Evolutionary conservation across 2,888 invertebrate genomes (phyloP).

Genomic region (Nymphalis polychloros): DNA sequence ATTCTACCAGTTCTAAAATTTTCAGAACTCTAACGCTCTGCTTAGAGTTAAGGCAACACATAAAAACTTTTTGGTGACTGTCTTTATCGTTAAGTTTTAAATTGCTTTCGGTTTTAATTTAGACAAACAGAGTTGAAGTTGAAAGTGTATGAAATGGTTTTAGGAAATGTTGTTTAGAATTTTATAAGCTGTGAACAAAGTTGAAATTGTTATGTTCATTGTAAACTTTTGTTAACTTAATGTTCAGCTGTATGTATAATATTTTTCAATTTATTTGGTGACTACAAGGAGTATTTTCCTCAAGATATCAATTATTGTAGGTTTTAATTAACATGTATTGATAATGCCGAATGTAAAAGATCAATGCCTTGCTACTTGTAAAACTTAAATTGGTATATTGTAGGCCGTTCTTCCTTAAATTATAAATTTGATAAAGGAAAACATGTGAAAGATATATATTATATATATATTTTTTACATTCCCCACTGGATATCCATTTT

Average conservation of each 20-base stretch:
- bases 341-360: no score
- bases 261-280: background rate
- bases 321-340: no score
- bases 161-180: background rate
- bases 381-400: no score
- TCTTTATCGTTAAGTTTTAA: conserved; percentile 3
- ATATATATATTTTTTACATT: no score
- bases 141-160: background rate
- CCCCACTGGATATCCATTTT: background rate
- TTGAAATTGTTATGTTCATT: background rate
- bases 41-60: background rate
- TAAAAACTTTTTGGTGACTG: conserved; percentile 7
- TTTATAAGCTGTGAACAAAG: background rate
- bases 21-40: background rate
- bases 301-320: no score
- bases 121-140: background rate
- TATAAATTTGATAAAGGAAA: no score
- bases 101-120: conserved; percentile 1
- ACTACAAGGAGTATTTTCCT: no score
- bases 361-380: no score
- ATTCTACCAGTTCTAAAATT: background rate
- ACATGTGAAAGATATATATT: no score
- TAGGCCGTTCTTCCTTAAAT: no score
- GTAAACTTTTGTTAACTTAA: background rate
- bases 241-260: background rate